A percentile compares a stretch with the other conserved stretches of the same genome.
Conservation (phyloP, 2,797 vertebrate species). For the Lagothrix lagotricha region DNA sequence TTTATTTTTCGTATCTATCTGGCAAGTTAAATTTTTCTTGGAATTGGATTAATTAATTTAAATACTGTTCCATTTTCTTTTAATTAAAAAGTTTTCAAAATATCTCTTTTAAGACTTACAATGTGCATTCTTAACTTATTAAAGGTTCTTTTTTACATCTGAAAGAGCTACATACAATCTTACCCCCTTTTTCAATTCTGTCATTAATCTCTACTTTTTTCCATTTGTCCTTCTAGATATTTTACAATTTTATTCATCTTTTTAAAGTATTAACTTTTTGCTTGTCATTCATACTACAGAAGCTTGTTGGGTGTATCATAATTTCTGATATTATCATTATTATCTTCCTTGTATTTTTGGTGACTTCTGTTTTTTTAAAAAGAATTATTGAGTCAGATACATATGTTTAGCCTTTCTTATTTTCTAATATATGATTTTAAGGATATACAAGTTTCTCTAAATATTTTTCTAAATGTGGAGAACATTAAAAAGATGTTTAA, state of each 20-base stretch:
- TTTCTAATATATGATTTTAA: neutral
- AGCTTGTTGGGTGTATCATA: neutral
- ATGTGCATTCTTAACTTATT: neutral
- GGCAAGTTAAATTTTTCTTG: neutral
- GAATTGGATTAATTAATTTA: neutral
- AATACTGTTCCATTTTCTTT: neutral
- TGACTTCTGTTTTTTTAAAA: neutral
- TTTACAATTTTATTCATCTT: neutral
- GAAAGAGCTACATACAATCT: neutral
- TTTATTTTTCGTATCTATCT: neutral
- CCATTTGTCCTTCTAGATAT: neutral
- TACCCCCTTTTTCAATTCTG: neutral
- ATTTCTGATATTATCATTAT: neutral
- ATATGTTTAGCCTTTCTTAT: neutral
- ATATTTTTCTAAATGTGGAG: neutral
- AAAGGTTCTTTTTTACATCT: neutral
- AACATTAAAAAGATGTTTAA: neutral
- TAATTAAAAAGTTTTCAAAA: neutral
- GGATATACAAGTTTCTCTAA: neutral
- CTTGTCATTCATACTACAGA: neutral
- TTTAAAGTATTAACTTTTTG: neutral
- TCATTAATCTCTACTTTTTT: neutral
- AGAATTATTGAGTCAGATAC: neutral
- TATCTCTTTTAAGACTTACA: neutral
- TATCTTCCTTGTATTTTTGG: neutral